phyloP scores from a whole-genome alignment of 2,888 invertebrate genomes.

The Andrena fulva region DNA sequence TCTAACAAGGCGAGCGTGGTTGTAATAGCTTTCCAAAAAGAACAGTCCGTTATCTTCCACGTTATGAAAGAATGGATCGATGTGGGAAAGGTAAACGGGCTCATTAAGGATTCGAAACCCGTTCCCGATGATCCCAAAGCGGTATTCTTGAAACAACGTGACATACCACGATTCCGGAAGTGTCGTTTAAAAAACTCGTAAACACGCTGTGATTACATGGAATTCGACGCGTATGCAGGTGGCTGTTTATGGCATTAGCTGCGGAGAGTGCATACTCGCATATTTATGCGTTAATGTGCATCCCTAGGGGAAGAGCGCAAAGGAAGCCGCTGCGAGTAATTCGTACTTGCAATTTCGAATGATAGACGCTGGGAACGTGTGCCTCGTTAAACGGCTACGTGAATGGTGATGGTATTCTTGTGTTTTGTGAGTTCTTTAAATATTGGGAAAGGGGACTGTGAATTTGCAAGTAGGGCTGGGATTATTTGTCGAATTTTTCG shows the following conservation, averaged over 20 bases:
- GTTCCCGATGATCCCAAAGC: slow-evolving; percentile 5
- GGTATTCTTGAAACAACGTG: slow-evolving; percentile 25
- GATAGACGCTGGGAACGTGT: neutral
- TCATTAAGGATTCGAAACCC: slow-evolving; percentile 31
- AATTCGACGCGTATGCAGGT: neutral
- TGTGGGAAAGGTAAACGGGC: neutral
- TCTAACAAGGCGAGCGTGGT: no score
- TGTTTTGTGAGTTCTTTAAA: neutral
- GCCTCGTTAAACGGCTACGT: neutral
- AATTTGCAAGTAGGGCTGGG: neutral
- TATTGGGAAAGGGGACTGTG: neutral
- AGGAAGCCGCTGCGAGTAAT: slow-evolving; percentile 21
- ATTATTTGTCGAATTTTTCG: no score
- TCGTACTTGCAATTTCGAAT: slow-evolving; percentile 1
- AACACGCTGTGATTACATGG: slow-evolving; percentile 16
- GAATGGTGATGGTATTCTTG: neutral
- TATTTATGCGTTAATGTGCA: slow-evolving; percentile 21
- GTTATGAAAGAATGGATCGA: slow-evolving; percentile 5
- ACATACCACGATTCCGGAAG: slow-evolving; percentile 26
- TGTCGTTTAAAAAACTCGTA: slow-evolving; percentile 2
- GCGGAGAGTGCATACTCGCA: slow-evolving; percentile 1
- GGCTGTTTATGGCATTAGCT: slow-evolving; percentile 4
- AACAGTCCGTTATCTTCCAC: neutral
- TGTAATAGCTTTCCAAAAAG: slow-evolving; percentile 7
- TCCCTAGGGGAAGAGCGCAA: neutral